Base-by-base conservation (phyloP, 2,797 vertebrate genomes). In the Coregonus sp. region DNA sequence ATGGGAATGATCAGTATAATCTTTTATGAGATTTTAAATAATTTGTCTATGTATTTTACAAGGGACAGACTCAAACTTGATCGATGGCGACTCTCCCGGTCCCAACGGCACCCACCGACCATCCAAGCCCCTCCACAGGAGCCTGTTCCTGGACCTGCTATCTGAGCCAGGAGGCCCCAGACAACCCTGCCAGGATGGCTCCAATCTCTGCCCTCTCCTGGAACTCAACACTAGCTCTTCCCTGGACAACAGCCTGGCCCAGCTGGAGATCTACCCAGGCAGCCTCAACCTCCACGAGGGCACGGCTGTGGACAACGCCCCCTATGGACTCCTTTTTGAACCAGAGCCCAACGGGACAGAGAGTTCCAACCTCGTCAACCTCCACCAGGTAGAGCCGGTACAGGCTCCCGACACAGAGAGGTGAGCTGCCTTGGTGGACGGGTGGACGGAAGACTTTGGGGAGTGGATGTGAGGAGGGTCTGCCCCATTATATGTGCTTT, bases 351-450 rank as follows among this genome's bases (percentile, higher is more conserved):
- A 88, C 80, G 85, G 84, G 90, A 85, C 87, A 2, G 33, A 63
- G 15, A 25, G 85, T 90, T 76, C 68, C 5, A 76, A 87, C 31
- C 54, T 92, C 59, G 5, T 79, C 0, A 84, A 88, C 75, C 79
- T 89, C 83, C 92, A 94, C 31, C 92, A 92, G 87, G 92, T 90
- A 83, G 91, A 93, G 84, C 89, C 93, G 11, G 92, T 93, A 78
- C 94, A 90, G 85, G 90, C 88, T 69, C 92, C 92, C 75, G 92
- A 88, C 87, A 89, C 93, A 15, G 96, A 96, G 91, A 96, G 95
- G 96, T 96, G 88, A 80, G 83, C 85, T n/a, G 66, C 31, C 14
- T 20, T 31, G 18, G 3, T 15, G 25, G 5, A 73, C 3, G 4
- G 54, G 15, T 25, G 67, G 15, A 1, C 52, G 25, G 4, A 14